These are phyloP conservation scores for Synanceia verrucosa DNA, from an alignment of 2,797 vertebrate species.

Conservation along the genomic window DNA sequence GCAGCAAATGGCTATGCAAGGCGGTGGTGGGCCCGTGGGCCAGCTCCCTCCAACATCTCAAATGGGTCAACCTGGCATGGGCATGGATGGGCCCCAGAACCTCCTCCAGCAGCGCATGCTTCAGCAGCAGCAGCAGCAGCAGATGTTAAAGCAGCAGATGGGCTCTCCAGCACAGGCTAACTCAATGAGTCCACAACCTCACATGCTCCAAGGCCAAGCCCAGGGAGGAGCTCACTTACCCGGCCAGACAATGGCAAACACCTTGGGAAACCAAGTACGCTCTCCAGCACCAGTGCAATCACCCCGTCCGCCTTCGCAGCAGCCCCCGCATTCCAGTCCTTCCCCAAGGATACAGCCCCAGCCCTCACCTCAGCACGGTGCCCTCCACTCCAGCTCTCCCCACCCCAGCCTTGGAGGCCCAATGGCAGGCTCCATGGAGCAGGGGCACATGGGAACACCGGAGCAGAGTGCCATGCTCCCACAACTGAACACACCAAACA, in stretches of 20 bases:
- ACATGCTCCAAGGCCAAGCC: conserved; percentile 93
- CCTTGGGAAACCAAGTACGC: conserved; percentile 94
- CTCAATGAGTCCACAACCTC: conserved; percentile 96
- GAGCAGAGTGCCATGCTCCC: conserved; percentile 99
- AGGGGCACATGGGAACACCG: conserved; percentile 92
- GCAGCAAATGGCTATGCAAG: conserved; percentile 92
- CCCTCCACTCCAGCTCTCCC: conserved; percentile 94
- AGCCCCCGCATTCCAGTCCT: conserved; percentile 97
- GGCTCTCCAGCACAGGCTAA: conserved; percentile 90
- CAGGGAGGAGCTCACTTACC: conserved; percentile 87
- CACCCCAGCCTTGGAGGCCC: conserved; percentile 92
- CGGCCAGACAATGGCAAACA: conserved; percentile 89
- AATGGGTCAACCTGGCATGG: conserved; percentile 90
- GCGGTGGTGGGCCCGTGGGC: conserved; percentile 85
- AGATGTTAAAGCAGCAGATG: conserved; percentile 93
- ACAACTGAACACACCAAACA: conserved; percentile 93
- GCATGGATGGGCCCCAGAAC: conserved; percentile 87
- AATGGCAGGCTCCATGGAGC: conserved; percentile 93
- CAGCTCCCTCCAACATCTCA: conserved; percentile 91
- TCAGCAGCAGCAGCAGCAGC: conserved; percentile 83
- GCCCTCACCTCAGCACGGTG: conserved; percentile 92
- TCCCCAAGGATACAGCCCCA: conserved; percentile 96
- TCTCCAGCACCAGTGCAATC: conserved; percentile 97
- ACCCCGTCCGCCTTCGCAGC: conserved; percentile 94
- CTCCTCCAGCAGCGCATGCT: conserved; percentile 86